These are phyloP conservation scores for Salticus scenicus DNA, from an alignment of 2,888 invertebrate species.

Conservation along the genomic window DNA sequence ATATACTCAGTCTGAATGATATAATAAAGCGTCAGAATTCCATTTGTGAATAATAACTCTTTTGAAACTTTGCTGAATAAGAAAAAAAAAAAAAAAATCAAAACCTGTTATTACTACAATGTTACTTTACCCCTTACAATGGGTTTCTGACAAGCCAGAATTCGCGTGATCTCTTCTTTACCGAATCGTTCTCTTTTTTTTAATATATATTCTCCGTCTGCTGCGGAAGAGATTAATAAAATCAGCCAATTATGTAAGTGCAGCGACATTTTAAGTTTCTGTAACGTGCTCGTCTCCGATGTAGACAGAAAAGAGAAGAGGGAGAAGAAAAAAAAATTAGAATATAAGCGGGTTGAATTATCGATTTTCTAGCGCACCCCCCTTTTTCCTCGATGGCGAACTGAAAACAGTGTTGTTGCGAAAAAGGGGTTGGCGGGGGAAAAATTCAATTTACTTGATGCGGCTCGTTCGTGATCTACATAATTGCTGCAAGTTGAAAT, in stretches of 20 bases:
- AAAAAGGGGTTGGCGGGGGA: conserved; percentile 26
- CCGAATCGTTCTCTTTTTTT: neutral
- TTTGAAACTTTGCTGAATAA: no score
- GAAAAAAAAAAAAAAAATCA: no score
- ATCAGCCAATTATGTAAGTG: conserved; percentile 12
- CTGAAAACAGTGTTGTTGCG: conserved; percentile 47
- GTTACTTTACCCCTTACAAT: neutral
- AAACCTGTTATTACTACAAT: no score
- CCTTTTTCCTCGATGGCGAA: conserved; percentile 9
- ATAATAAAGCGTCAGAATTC: no score
- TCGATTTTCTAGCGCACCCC: conserved; percentile 22
- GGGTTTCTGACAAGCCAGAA: neutral
- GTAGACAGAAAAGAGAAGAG: no score
- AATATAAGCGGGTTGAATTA: conserved; percentile 37
- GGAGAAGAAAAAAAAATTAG: neutral
- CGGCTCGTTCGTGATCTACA: conserved; percentile 55
- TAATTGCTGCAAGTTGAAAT: conserved; percentile 64
- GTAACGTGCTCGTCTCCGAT: no score
- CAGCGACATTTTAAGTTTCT: neutral
- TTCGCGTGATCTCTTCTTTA: neutral
- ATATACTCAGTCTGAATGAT: no score
- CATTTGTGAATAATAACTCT: no score
- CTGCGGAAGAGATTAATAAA: neutral
- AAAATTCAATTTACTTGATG: conserved; percentile 66
- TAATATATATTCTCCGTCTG: no score